Conservation (phyloP, 2,888 invertebrate species). For the Timandra comae region DNA sequence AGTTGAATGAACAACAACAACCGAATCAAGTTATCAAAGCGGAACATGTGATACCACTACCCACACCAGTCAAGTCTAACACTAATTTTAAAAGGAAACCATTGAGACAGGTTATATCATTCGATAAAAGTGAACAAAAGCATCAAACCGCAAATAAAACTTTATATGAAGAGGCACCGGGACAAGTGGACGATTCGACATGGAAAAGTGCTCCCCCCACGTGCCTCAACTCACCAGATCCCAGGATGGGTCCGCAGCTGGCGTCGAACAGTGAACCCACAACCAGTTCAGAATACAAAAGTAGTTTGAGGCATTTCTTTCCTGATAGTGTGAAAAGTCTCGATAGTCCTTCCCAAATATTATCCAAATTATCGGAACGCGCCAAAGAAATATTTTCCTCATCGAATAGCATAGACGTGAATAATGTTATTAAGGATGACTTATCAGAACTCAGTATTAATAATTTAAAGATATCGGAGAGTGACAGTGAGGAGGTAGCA, state of each 20-base stretch:
- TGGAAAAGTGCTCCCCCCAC: conserved; percentile 79
- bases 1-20: conserved; percentile 81
- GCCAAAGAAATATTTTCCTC: conserved; percentile 73
- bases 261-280: conserved; percentile 64
- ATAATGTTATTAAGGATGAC: conserved; percentile 54
- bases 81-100: conserved; percentile 61
- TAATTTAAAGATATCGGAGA: conserved; percentile 66
- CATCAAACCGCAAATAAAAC: conserved; percentile 17
- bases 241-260: conserved; percentile 42
- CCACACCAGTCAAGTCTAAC: conserved; percentile 74
- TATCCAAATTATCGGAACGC: conserved; percentile 64
- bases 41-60: conserved; percentile 84
- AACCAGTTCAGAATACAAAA: conserved; percentile 61
- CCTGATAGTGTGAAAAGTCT: conserved; percentile 64
- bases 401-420: conserved; percentile 61
- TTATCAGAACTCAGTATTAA: conserved; percentile 60
- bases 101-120: conserved; percentile 68
- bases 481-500: conserved; percentile 67
- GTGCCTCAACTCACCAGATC: conserved; percentile 78
- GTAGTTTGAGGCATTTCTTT: conserved; percentile 60
- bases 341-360: conserved; percentile 66
- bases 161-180: conserved; percentile 16
- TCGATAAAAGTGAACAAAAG: conserved; percentile 59
- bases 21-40: conserved; percentile 62
- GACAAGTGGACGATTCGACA: conserved; percentile 32